Base-by-base conservation (phyloP, 2,888 invertebrate species). In the Caenorhabditis uteleia region DNA sequence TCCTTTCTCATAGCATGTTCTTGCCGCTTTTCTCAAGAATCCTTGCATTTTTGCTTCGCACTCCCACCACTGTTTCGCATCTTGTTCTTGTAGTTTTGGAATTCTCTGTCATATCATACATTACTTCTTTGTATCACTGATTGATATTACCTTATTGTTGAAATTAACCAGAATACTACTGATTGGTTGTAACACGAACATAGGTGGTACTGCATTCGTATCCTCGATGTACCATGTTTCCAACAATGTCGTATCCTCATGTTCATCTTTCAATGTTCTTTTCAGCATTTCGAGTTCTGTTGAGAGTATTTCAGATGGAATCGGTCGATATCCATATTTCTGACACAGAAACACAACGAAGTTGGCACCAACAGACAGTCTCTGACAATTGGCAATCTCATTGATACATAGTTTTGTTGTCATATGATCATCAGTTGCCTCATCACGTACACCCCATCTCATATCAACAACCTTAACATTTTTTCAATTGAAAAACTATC, bases 391-490 rank as follows among this genome's bases (percentile, higher is more conserved):
- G 85, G 92, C 91, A 67, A 97, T 95, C 86, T 97, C 97, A 68
- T 92, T 89, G 93, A 97, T 95, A 83, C 97, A 97, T 0, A 97
- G 88, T 80, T 95, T 93, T 0, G 95, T 95, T 20, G 95, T 97
- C 95, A 95, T 95, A 86, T 97, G 97, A 88, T 97, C 97, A 82
- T 97, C 95, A 0, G 95, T 97, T 0, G 95, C 95, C 85, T 95
- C 95, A 82, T 97, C 95, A 80, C 95, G 87, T 0, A 95, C 95
- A 5, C 95, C 95, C 95, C 95, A 95, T 80, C 95, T 88, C 95
- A 95, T 95, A 85, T 95, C 95, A 26, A 95, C 95, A 3, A 95
- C 95, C 93, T 93, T 75, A 4, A 64, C 34, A n/a, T 26, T 31
- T 27, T 38, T 20, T 34, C n/a, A n/a, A n/a, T 18, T 21, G n/a